phyloP scores from a whole-genome alignment of 2,888 invertebrate species.

The Orchesella flavescens region DNA sequence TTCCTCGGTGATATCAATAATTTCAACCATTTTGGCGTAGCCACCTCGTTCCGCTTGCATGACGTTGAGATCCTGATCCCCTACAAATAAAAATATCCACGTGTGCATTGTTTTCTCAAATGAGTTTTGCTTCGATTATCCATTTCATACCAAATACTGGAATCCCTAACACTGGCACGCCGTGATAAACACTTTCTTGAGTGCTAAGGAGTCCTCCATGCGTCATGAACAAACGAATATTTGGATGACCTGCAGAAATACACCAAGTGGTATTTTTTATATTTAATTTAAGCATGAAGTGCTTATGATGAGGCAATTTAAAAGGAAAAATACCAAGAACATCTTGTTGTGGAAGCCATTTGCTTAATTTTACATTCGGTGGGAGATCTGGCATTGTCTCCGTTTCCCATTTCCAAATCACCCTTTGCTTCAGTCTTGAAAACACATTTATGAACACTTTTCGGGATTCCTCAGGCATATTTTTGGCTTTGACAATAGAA shows the following conservation, averaged over 20 bases:
- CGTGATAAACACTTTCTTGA: conserved; percentile 79
- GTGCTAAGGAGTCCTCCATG: conserved; percentile 80
- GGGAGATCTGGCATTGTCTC: conserved; percentile 78
- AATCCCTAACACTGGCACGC: conserved; percentile 78
- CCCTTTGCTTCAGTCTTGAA: conserved; percentile 84
- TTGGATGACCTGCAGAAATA: conserved; percentile 76
- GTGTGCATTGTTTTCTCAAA: no score
- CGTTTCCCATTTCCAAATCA: conserved; percentile 89
- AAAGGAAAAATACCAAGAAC: conserved; percentile 80
- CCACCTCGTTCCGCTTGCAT: conserved; percentile 33
- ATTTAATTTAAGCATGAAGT: no score
- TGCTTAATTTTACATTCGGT: conserved; percentile 78
- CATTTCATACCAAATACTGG: conserved; percentile 26
- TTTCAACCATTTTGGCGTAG: conserved; percentile 40
- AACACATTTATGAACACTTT: conserved; percentile 83
- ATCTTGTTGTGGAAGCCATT: conserved; percentile 86
- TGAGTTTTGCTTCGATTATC: background rate
- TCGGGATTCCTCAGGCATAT: conserved; percentile 85
- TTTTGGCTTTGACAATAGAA: conserved; percentile 85
- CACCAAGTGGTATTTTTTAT: background rate
- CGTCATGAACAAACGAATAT: conserved; percentile 79
- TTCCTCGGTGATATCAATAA: conserved; percentile 49
- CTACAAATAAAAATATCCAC: background rate
- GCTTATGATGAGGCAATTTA: no score
- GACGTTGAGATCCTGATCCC: conserved; percentile 37